These are phyloP conservation scores for Hippopotamus amphibius DNA, from an alignment of 2,113 vertebrate species.

Conservation along the genomic window DNA sequence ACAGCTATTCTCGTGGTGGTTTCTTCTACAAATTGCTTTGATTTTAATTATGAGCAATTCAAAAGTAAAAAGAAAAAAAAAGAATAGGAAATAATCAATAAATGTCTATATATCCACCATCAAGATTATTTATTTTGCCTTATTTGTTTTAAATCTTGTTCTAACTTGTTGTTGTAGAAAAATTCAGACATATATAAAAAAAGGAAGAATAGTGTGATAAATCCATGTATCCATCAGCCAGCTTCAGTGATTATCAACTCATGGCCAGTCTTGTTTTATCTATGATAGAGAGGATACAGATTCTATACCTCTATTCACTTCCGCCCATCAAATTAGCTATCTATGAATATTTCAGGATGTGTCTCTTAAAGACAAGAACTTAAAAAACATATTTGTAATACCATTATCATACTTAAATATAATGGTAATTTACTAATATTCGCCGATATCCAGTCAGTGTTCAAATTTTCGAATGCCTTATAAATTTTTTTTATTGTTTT, in stretches of 20 bases:
- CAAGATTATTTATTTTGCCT: not conserved
- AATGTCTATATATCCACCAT: not conserved
- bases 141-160: constrained; percentile 9
- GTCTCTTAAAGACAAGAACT: not conserved
- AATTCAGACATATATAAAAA: not conserved
- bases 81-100: not conserved
- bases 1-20: not conserved
- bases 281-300: not conserved
- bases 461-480: not conserved
- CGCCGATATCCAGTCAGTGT: not conserved
- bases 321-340: not conserved
- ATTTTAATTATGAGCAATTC: not conserved
- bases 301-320: not conserved
- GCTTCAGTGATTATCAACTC: not conserved
- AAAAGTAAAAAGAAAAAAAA: not conserved
- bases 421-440: not conserved
- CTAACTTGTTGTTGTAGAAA: not conserved
- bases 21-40: not conserved
- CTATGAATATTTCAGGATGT: not conserved
- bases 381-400: not conserved
- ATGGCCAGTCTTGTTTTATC: not conserved
- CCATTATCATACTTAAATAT: not conserved
- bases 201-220: not conserved
- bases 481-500: not conserved
- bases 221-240: not conserved